These are phyloP conservation scores for Spilosoma lubricipeda DNA, from an alignment of 2,888 invertebrate species.

Conservation along the genomic window DNA sequence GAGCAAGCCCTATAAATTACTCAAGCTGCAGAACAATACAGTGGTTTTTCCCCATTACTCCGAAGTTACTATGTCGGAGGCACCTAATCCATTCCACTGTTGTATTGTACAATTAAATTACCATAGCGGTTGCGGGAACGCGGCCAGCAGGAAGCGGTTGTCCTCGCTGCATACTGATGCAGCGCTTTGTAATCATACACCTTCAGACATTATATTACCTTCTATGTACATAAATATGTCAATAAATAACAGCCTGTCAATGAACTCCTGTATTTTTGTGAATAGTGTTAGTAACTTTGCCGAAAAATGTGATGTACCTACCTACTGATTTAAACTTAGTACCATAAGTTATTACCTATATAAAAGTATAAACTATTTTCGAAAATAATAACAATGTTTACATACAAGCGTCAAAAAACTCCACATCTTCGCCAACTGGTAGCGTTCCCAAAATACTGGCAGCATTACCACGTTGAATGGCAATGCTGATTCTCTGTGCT, in stretches of 20 bases:
- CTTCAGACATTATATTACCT: conserved; percentile 26
- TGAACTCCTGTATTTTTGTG: conserved; percentile 9
- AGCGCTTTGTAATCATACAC: conserved; percentile 44
- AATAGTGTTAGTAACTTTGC: background rate
- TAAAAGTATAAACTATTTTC: too few species aligned
- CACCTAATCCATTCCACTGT: conserved; percentile 63
- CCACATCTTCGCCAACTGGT: too few species aligned
- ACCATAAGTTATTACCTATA: background rate
- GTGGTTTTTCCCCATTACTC: conserved; percentile 63
- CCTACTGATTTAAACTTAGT: background rate
- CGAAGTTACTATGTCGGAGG: conserved; percentile 50
- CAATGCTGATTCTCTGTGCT: too few species aligned
- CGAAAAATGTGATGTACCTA: background rate
- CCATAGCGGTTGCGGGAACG: conserved; percentile 76
- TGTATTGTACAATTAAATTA: conserved; percentile 78
- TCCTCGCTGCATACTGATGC: conserved; percentile 75
- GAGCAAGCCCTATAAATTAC: conserved; percentile 38
- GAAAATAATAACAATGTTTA: too few species aligned
- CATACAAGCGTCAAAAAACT: too few species aligned
- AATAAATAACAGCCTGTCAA: conserved; percentile 15
- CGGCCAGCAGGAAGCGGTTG: conserved; percentile 77
- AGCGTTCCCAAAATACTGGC: too few species aligned
- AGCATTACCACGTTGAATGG: too few species aligned
- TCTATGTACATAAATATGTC: conserved; percentile 17
- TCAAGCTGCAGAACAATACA: conserved; percentile 50